Evolutionary conservation across 2,888 invertebrate species (phyloP).

Genomic region (Ormyrus rosae): DNA sequence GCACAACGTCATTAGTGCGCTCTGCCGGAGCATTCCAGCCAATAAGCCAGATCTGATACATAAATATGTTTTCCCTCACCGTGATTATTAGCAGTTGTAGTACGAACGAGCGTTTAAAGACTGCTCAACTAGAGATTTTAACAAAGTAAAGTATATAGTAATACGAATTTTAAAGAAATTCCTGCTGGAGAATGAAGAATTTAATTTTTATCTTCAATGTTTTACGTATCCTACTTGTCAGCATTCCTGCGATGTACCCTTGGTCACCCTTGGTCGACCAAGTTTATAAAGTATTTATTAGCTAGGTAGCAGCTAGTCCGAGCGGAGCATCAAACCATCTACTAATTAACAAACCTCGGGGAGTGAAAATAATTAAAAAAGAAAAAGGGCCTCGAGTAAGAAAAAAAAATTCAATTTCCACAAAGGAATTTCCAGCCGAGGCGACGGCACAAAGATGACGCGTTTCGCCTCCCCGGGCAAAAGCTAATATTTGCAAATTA

Average conservation of each 20-base stretch:
- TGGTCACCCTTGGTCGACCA: too few relatives aligned
- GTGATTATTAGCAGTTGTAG: conserved; percentile 14
- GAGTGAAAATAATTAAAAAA: conserved; percentile 1
- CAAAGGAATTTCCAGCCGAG: conserved; percentile 42
- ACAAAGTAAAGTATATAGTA: too few relatives aligned
- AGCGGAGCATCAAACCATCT: background rate
- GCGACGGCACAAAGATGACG: conserved; percentile 39
- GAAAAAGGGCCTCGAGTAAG: background rate
- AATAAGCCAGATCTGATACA: conserved; percentile 20
- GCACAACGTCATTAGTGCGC: conserved; percentile 41
- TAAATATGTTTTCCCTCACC: conserved; percentile 3
- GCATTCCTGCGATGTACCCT: too few relatives aligned
- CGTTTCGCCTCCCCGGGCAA: conserved; percentile 5
- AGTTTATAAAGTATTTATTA: too few relatives aligned
- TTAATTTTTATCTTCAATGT: too few relatives aligned
- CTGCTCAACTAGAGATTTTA: background rate
- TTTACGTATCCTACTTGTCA: too few relatives aligned
- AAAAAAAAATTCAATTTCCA: conserved; percentile 52
- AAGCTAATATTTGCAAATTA: conserved; percentile 59
- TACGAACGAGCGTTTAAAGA: background rate
- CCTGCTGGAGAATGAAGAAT: too few relatives aligned
- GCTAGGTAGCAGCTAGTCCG: background rate
- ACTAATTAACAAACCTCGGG: conserved; percentile 40
- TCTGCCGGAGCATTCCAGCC: conserved; percentile 7
- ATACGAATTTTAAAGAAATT: too few relatives aligned